phyloP scores from a whole-genome alignment of 2,888 invertebrate species.

The Erebia palarica region DNA sequence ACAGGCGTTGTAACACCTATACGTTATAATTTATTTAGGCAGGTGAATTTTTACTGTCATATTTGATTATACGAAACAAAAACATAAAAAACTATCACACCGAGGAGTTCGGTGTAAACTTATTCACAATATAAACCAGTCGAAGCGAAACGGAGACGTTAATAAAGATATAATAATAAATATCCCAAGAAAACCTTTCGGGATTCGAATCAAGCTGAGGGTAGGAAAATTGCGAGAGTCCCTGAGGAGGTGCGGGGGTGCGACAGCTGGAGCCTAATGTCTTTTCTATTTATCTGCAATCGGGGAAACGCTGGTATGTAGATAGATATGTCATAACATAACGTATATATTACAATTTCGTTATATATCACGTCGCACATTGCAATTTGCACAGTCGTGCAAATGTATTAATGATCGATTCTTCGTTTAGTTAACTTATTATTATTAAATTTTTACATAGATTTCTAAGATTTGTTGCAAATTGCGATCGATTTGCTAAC shows the following conservation, averaged over 20 bases:
- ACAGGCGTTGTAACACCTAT: constrained; percentile 31
- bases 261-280: constrained; percentile 79
- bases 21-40: constrained; percentile 29
- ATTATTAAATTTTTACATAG: neutral
- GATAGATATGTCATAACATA: constrained; percentile 47
- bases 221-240: constrained; percentile 78
- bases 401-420: constrained; percentile 25
- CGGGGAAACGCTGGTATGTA: constrained; percentile 58
- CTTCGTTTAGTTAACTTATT: constrained; percentile 6
- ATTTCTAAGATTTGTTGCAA: constrained; percentile 12
- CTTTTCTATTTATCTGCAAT: constrained; percentile 77
- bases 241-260: constrained; percentile 67
- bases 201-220: constrained; percentile 79
- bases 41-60: constrained; percentile 19
- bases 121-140: constrained; percentile 68
- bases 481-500: neutral
- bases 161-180: constrained; percentile 82
- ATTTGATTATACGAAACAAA: constrained; percentile 12
- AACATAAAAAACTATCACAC: constrained; percentile 55
- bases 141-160: constrained; percentile 66
- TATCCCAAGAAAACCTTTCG: constrained; percentile 75
- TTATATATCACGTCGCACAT: constrained; percentile 32
- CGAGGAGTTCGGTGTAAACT: constrained; percentile 60
- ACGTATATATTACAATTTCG: constrained; percentile 37
- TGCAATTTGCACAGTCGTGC: constrained; percentile 34